Evolutionary conservation across 2,888 invertebrate genomes (phyloP), one percentile per base, ranked within the genome.

Genomic region (Amiota communis): DNA sequence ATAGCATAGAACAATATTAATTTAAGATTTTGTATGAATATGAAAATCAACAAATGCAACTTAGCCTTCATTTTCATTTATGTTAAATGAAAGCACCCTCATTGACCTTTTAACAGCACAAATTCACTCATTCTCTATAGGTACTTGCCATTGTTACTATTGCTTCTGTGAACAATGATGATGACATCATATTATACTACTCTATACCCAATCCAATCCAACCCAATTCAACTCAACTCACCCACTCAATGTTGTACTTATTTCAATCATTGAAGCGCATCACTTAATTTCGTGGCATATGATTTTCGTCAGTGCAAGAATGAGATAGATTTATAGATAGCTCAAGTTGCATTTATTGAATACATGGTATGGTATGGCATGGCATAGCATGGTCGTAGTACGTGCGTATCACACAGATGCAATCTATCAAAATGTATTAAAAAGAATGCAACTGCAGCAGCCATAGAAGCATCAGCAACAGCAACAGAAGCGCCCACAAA

Each of bases 401-500:
- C 64, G 47, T 23, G 23, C 23, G 68, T 13, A 68, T 20, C 17
- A 3, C 75, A 75, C 81, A 78, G 82, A 80, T 83, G 82, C 80
- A 82, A 82, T 82, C 83, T 83, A 82, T 82, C 82, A 83, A 81
- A 82, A 79, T 80, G 83, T 81, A 82, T 82, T 82, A 79, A 78
- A 76, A 51, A 36, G 49, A 73, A 23, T 72, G 64, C 73, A 77
- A 59, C 72, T 71, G 76, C 74, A 72, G 72, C 65, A 53, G 36
- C 53, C 36, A 36, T 36, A 36, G 36, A 36, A n/a, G 69, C 69
- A 46, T 70, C 70, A 75, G 23, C 72, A n/a, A 65, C 69, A 46
- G 71, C 70, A 75, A 17, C 72, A 74, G 68, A 56, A 74, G 75
- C 78, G 59, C 70, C 56, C 15, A 57, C 59, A 57, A 76, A 74